These are phyloP conservation scores for Pseudoips prasinana DNA, from an alignment of 2,888 invertebrate species.

Conservation along the genomic window DNA sequence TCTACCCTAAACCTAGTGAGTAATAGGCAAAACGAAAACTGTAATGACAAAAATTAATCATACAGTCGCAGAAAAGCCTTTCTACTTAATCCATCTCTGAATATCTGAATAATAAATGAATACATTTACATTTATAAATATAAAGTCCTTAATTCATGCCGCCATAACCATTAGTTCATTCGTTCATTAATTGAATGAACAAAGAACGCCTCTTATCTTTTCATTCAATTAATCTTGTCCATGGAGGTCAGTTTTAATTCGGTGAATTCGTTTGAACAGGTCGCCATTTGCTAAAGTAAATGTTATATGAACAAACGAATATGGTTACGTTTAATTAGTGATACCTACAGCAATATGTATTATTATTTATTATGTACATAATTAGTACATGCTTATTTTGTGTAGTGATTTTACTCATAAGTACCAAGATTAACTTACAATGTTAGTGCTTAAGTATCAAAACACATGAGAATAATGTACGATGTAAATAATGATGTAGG, in stretches of 20 bases:
- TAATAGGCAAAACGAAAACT: too few species aligned
- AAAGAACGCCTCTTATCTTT: constrained; percentile 39
- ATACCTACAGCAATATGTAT: too few species aligned
- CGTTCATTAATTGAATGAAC: constrained; percentile 45
- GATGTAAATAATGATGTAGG: too few species aligned
- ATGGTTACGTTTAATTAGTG: constrained; percentile 3
- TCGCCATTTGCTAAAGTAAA: constrained; percentile 16
- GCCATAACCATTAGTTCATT: constrained; percentile 25
- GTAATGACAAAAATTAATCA: too few species aligned
- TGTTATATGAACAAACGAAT: constrained; percentile 8
- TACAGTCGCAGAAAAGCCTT: too few species aligned
- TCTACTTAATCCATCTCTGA: not conserved
- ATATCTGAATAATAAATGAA: constrained; percentile 13
- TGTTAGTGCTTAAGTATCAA: too few species aligned
- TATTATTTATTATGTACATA: too few species aligned
- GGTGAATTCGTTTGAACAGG: constrained; percentile 25
- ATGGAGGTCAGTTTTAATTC: constrained; percentile 39
- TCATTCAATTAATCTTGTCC: constrained; percentile 53
- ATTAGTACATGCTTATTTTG: too few species aligned
- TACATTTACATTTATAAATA: constrained; percentile 21
- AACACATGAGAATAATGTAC: too few species aligned
- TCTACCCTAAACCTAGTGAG: too few species aligned
- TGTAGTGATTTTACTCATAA: too few species aligned
- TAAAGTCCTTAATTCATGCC: constrained; percentile 32
- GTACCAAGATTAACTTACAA: too few species aligned